phyloP scores from a whole-genome alignment of 2,888 invertebrate genomes.

The Osmoderma eremita region DNA sequence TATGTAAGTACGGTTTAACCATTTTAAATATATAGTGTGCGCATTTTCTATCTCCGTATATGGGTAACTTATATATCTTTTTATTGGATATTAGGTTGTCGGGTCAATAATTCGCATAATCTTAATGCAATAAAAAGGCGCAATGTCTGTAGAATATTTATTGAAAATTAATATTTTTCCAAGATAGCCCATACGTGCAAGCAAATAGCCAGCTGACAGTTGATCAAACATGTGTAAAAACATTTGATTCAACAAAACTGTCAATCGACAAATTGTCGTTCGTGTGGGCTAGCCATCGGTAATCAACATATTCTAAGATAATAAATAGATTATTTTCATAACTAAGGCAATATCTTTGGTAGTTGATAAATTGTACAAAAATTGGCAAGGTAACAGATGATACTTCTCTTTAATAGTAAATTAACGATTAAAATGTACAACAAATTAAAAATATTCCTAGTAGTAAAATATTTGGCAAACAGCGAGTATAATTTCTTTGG shows the following conservation, averaged over 20 bases:
- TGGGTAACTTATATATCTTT: neutral
- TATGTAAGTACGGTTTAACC: no score
- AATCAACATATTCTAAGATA: slow-evolving; percentile 17
- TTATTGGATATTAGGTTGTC: neutral
- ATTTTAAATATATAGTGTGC: no score
- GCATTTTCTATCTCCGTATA: no score
- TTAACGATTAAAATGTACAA: slow-evolving; percentile 2
- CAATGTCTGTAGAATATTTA: slow-evolving; percentile 24
- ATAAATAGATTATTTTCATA: slow-evolving; percentile 14
- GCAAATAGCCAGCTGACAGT: no score
- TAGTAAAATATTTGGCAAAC: slow-evolving; percentile 18
- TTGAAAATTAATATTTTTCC: slow-evolving; percentile 12
- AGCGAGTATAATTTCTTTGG: slow-evolving; percentile 25
- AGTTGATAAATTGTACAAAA: slow-evolving; percentile 24
- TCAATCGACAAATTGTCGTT: no score
- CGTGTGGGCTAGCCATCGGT: neutral
- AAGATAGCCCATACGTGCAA: neutral
- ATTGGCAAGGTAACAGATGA: slow-evolving; percentile 9
- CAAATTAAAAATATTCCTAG: slow-evolving; percentile 7
- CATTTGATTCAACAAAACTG: no score
- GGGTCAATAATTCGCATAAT: neutral
- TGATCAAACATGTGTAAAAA: no score
- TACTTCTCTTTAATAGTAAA: neutral
- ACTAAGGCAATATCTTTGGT: slow-evolving; percentile 24
- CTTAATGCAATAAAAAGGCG: neutral